Base-by-base conservation (phyloP, 2,113 vertebrate genomes). In the Archocentrus centrarchus region DNA sequence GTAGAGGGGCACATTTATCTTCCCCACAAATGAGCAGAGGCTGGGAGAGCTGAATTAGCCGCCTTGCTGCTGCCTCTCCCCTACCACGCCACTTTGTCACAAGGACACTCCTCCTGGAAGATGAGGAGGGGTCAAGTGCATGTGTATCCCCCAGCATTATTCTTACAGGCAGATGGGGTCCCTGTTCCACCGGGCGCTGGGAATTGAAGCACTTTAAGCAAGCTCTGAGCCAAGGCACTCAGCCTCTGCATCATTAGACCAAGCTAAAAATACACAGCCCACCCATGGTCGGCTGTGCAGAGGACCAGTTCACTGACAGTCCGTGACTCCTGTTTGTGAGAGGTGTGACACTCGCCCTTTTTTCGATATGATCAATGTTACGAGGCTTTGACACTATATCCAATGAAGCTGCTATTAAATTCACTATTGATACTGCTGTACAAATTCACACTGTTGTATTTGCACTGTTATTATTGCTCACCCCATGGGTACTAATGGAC, bases 51-150 rank as follows among this genome's bases (percentile, higher is more conserved):
- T 82, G 89, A 78, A 91, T 86, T 88, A 89, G 92, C 84, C 77
- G 64, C 85, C 79, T 80, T 1, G 85, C 91, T 86, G 91, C 81
- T 35, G 50, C 81, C 87, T 61, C 83, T 70, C 79, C 77, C 44
- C 79, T 5, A 9, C 80, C 81, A 59, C 44, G 77, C 84, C 90
- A 88, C 91, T 92, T 89, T 92, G 90, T 89, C 91, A 92, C 90
- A 88, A 94, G 91, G 91, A 87, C 88, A 63, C 88, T 88, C 58
- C 83, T 93, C 61, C 68, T 75, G 47, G 80, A 92, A 86, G 89
- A 93, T 59, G 77, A 92, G 93, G 80, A 79, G 9, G 92, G 93
- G 93, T 95, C 92, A 94, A 93, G 93, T 91, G 88, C 84, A 75
- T 80, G 59, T 79, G 80, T 50, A 75, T 85, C 83, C 75, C 79